Evolutionary conservation across 2,888 invertebrate species (phyloP), one percentile per base, ranked within the genome.

Genomic region (Sycophila texana): DNA sequence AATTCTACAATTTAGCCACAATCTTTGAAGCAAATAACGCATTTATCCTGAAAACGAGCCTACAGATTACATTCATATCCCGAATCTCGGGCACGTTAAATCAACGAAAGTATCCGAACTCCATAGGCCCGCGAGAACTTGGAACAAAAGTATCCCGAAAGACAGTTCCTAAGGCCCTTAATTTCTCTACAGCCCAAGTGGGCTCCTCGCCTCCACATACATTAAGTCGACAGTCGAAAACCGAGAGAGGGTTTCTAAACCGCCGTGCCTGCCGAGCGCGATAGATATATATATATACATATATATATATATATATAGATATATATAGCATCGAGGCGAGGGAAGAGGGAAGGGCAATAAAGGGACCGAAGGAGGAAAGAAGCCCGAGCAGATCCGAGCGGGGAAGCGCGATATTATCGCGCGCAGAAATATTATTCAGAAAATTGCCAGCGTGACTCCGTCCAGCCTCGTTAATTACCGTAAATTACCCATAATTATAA

Each of bases 401-500:
- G 74, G 86, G 86, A 87, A 85, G 84, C 84, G 85, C 84, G 89
- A 90, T 90, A 89, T 90, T 90, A 90, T 90, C 89, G 85, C 73
- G 61, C 30, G 73, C 20, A 89, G 87, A 89, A 90, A 90, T 90
- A 89, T 90, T 88, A 89, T 87, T 89, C 87, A 89, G 89, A 90
- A 90, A 89, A 90, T 90, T 89, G 88, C 89, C 87, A 86, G 86
- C 89, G 87, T 88, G 89, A 89, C 89, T 90, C 83, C 88, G 88
- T 88, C 89, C 88, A 88, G 88, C 88, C 89, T 89, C 90, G 89
- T 90, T 90, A 90, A 90, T 90, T 90, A 90, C 89, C 88, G 87
- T 87, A 88, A 89, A 90, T 90, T 90, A 90, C 89, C 89, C 89
- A 88, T 90, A 90, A 90, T 90, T 90, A 90, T 90, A 89, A 89